Percentiles rank a stretch among this genome's conserved stretches.
These are phyloP conservation scores for Sinocyclocheilus maitianheensis DNA, from an alignment of 2,113 vertebrate genomes.

Conservation along the genomic window DNA sequence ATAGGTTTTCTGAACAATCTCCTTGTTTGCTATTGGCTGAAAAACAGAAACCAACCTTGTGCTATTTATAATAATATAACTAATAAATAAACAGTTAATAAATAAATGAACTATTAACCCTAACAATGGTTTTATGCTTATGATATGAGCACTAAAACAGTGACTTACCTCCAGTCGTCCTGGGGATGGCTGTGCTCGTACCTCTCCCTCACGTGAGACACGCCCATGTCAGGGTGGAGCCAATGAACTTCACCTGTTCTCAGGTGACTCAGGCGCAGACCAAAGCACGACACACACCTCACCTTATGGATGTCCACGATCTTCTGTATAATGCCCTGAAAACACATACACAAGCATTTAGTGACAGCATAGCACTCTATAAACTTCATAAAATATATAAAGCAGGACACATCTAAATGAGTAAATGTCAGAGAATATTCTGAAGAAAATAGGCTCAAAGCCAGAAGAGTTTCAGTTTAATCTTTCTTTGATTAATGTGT, in stretches of 20 bases:
- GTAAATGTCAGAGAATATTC: not conserved
- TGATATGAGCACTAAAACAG: not conserved
- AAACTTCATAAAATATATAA: not conserved
- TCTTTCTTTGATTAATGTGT: conserved; percentile 10
- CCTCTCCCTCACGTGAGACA: conserved; percentile 92
- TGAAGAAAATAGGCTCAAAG: not conserved
- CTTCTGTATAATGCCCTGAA: conserved; percentile 97
- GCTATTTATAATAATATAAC: not conserved
- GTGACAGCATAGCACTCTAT: not conserved
- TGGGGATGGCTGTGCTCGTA: conserved; percentile 92
- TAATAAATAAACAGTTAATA: too few species aligned
- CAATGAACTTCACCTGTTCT: conserved; percentile 92
- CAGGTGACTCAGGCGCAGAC: conserved; percentile 92
- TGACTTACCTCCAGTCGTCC: conserved; percentile 95
- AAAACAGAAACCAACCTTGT: not conserved
- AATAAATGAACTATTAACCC: too few species aligned
- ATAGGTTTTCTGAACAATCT: not conserved
- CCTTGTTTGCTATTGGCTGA: not conserved
- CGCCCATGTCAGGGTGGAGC: conserved; percentile 95
- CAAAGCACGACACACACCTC: conserved; percentile 91
- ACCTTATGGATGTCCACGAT: conserved; percentile 95
- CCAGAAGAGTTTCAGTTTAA: conserved; percentile 1
- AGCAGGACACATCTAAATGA: not conserved
- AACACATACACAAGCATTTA: conserved; percentile 9
- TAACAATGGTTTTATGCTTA: not conserved